phyloP scores from a whole-genome alignment of 1,140 invertebrate species.

The Drosophila kanapiae region DNA sequence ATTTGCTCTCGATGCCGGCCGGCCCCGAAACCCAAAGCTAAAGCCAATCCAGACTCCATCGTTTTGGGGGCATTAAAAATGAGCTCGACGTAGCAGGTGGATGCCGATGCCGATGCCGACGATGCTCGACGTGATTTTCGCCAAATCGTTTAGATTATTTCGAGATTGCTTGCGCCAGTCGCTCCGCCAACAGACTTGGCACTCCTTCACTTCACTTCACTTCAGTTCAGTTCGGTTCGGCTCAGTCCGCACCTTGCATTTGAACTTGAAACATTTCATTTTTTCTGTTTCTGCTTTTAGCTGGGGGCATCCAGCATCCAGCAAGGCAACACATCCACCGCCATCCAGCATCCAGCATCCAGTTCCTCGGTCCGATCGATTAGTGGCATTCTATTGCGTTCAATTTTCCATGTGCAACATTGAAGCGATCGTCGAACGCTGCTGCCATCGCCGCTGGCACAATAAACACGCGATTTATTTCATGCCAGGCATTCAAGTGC shows the following conservation, averaged over 20 bases:
- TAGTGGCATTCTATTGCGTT: slow-evolving; percentile 84
- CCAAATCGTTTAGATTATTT: slow-evolving; percentile 84
- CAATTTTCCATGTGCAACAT: slow-evolving; percentile 83
- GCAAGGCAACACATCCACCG: slow-evolving; percentile 13
- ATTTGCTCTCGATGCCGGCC: slow-evolving; percentile 79
- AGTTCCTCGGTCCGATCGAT: slow-evolving; percentile 68
- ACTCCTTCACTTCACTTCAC: slow-evolving; percentile 33
- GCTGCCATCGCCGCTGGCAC: slow-evolving; percentile 71
- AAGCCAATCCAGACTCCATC: slow-evolving; percentile 30
- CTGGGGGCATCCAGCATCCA: slow-evolving; percentile 57
- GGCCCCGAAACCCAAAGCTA: slow-evolving; percentile 13
- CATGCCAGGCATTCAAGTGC: slow-evolving; percentile 81
- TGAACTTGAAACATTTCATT: slow-evolving; percentile 84
- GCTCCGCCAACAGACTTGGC: slow-evolving; percentile 29
- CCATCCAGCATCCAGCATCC: slow-evolving; percentile 25
- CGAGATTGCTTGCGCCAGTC: slow-evolving; percentile 80
- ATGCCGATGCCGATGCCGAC: slow-evolving; percentile 62
- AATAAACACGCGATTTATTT: slow-evolving; percentile 84
- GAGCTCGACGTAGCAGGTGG: slow-evolving; percentile 81
- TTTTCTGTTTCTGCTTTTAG: slow-evolving; percentile 50
- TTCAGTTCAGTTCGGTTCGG: slow-evolving; percentile 2
- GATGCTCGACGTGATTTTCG: slow-evolving; percentile 79
- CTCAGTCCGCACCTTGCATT: slow-evolving; percentile 74
- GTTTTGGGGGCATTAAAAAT: slow-evolving; percentile 78
- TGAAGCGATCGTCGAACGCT: slow-evolving; percentile 63